These are phyloP conservation scores for Drosophila navojoa DNA, from an alignment of 1,140 invertebrate species.

Conservation along the genomic window DNA sequence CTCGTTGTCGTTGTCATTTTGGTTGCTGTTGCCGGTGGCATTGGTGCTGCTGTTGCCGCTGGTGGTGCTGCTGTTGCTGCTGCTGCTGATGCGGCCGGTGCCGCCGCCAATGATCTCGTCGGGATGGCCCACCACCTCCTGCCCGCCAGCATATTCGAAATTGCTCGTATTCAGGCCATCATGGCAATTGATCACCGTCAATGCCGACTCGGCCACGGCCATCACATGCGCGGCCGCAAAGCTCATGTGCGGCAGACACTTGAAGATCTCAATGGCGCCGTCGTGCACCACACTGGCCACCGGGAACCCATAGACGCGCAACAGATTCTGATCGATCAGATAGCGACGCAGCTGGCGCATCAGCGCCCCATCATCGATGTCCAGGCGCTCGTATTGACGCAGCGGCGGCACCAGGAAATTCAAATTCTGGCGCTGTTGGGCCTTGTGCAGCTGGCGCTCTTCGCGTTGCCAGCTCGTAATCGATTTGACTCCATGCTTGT, in stretches of 20 bases:
- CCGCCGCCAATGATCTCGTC: neutral
- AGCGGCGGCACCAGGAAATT: conserved; percentile 72
- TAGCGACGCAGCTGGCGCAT: conserved; percentile 85
- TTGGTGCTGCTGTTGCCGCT: conserved; percentile 33
- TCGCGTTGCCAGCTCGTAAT: neutral
- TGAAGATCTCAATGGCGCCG: conserved; percentile 87
- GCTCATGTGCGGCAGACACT: conserved; percentile 78
- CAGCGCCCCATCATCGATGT: conserved; percentile 83
- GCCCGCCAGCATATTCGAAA: conserved; percentile 1
- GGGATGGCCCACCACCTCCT: neutral
- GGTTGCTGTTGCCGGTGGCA: conserved; percentile 50
- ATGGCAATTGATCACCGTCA: conserved; percentile 61
- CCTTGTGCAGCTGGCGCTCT: conserved; percentile 4
- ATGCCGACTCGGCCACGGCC: conserved; percentile 43
- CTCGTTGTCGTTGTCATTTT: conserved; percentile 53
- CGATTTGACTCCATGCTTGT: conserved; percentile 9
- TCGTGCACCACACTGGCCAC: conserved; percentile 86
- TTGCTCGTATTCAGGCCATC: conserved; percentile 48
- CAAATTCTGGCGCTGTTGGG: conserved; percentile 21
- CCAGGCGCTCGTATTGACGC: conserved; percentile 77
- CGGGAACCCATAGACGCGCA: conserved; percentile 90
- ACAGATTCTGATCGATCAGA: conserved; percentile 87
- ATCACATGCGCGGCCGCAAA: conserved; percentile 83
- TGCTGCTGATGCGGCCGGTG: conserved; percentile 54
- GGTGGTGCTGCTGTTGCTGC: conserved; percentile 61